Base-by-base conservation (phyloP, 1,140 invertebrate species). In the Eupristina koningsbergeri region DNA sequence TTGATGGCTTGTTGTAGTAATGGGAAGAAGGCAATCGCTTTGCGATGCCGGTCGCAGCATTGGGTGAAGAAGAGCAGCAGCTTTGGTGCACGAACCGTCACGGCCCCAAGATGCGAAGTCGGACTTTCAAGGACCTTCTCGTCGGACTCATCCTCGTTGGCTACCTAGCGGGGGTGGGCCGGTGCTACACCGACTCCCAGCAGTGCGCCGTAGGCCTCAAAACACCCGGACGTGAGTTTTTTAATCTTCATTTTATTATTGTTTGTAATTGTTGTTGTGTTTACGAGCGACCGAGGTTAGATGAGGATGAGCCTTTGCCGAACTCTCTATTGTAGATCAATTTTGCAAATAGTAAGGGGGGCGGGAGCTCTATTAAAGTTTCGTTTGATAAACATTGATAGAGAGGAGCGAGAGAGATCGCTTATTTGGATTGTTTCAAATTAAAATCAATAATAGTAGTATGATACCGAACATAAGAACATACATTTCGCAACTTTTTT, bases 151-250 rank as follows among this genome's bases (percentile, higher is more conserved):
- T 61, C 29, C 41, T 76, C 34, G 73, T 53, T 29, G 41, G 17
- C 64, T 71, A 64, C 41, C n/a, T 80, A 36, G 39, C 50, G 15
- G 78, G 45, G 19, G 31, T 5, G 45, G n/a, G 13, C 50, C 19
- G 50, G 39, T 81, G 80, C 71, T 26, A 13, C 39, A 67, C 82
- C 84, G 88, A 87, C 53, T 36, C 86, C 1, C 84, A 83, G 78
- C 81, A 86, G 50, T 91, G 90, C 78, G 86, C 88, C 39, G 19
- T 84, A 26, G 90, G 90, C 36, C 36, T 91, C 3, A 86, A 83
- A 67, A 90, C 89, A 75, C 88, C 89, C 58, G 90, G 90, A 86
- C 81, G 89, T 91, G 83, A 90, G 90, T 71, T 5, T 39, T 8
- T 71, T 15, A 22, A 64, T 29, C 29, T 64, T 64, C 29, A 1